phyloP scores from a whole-genome alignment of 2,797 vertebrate genomes.

The Trachops cirrhosus region DNA sequence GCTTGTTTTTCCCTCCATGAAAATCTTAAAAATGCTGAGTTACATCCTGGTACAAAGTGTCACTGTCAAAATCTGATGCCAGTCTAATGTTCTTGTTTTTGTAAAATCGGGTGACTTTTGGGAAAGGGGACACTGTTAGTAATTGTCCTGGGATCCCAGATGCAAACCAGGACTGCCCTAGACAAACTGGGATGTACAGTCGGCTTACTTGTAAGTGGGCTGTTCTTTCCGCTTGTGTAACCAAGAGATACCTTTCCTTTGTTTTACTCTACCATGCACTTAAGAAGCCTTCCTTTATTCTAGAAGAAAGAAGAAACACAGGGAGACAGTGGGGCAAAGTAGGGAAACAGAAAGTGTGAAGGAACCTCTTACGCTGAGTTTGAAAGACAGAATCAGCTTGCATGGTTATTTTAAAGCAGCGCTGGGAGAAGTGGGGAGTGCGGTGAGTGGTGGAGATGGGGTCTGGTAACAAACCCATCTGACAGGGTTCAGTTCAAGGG shows the following conservation, averaged over 20 bases:
- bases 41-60: neutral
- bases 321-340: neutral
- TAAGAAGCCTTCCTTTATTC: neutral
- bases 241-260: neutral
- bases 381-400: neutral
- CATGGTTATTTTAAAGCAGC: neutral
- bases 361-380: neutral
- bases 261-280: neutral
- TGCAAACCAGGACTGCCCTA: neutral
- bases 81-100: neutral
- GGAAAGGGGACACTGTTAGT: neutral
- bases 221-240: neutral
- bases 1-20: neutral
- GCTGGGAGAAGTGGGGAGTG: neutral
- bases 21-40: neutral
- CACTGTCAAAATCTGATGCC: neutral
- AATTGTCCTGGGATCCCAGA: neutral
- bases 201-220: neutral
- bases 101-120: neutral
- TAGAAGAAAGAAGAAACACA: neutral
- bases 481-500: neutral
- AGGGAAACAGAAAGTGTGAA: neutral
- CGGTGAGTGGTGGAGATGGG: accelerated
- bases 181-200: too few relatives aligned
- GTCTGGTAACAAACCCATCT: neutral